These are phyloP conservation scores for Amazona guildingii DNA, from an alignment of 2,113 vertebrate species.

Conservation along the genomic window DNA sequence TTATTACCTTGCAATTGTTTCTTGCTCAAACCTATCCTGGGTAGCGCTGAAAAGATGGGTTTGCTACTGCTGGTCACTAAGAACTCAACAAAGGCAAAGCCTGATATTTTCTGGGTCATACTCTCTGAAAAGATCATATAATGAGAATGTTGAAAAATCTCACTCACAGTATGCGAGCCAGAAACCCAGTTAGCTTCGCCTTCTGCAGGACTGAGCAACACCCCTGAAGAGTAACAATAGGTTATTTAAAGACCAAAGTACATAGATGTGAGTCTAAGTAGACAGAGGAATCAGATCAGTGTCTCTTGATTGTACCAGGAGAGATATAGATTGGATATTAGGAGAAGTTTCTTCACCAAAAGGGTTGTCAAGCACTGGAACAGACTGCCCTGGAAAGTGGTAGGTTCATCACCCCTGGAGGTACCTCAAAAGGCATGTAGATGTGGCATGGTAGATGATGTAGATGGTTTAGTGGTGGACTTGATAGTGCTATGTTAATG, in stretches of 20 bases:
- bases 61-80: neutral
- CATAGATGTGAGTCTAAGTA: neutral
- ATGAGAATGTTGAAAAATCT: neutral
- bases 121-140: neutral
- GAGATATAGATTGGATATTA: neutral
- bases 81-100: neutral
- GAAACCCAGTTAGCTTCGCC: neutral
- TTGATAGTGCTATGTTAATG: too few relatives aligned
- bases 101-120: conserved; percentile 40
- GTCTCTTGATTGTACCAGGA: neutral
- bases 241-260: conserved; percentile 30
- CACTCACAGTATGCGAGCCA: neutral
- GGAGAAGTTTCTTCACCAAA: neutral
- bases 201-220: neutral
- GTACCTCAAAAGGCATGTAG: neutral
- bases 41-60: neutral
- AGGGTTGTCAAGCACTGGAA: neutral
- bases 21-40: neutral
- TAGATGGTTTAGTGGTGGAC: neutral
- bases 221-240: neutral
- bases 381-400: neutral
- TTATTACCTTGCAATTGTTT: neutral
- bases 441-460: neutral
- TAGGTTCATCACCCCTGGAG: neutral
- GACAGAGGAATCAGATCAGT: neutral